Conservation (phyloP, 64 coral and sea anemone genomes). For the Stichodactyla mertensii region DNA sequence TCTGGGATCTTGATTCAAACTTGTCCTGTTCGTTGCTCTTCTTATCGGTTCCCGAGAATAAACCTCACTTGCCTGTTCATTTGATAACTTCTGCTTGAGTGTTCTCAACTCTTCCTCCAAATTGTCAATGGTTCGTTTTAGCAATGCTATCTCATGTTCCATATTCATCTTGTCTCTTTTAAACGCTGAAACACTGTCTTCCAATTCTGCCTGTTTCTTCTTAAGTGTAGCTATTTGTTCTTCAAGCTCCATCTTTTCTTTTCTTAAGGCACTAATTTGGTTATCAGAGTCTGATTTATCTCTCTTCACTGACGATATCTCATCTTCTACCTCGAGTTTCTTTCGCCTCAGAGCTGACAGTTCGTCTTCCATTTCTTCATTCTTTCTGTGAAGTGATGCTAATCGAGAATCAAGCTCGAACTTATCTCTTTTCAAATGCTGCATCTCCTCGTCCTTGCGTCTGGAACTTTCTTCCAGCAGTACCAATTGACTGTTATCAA, state of each 20-base stretch:
- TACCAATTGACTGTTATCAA: constrained; percentile 40
- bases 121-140: constrained; percentile 57
- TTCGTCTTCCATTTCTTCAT: constrained; percentile 82
- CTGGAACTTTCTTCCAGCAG: constrained; percentile 51
- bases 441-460: constrained; percentile 58
- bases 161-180: constrained; percentile 67
- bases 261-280: constrained; percentile 53
- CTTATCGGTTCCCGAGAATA: background rate
- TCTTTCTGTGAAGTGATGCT: constrained; percentile 66
- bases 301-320: constrained; percentile 86
- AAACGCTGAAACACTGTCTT: constrained; percentile 55
- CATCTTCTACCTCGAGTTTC: constrained; percentile 84
- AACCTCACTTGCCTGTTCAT: background rate
- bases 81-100: background rate
- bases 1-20: background rate
- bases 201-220: constrained; percentile 50
- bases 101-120: constrained; percentile 6
- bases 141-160: constrained; percentile 67
- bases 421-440: constrained; percentile 56
- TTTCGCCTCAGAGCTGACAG: constrained; percentile 62
- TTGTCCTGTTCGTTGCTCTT: background rate
- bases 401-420: constrained; percentile 55
- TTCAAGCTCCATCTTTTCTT: constrained; percentile 67
- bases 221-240: constrained; percentile 47
- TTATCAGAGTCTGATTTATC: constrained; percentile 84